phyloP scores from a whole-genome alignment of 53 echinoderm and acorn worm genomes.

The Echinometra lucunter region DNA sequence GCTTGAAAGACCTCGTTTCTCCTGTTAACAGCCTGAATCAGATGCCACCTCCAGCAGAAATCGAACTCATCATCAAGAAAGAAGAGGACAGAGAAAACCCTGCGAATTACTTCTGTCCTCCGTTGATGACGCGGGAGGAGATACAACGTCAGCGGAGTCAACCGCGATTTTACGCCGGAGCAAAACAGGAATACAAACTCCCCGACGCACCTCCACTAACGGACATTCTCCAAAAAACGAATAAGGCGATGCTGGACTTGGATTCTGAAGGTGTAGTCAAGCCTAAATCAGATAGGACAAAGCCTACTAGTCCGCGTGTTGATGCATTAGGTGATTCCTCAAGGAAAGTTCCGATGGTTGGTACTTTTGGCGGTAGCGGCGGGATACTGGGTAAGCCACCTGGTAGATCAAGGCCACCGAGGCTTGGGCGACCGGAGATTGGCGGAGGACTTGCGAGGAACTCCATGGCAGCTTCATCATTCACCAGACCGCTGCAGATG shows the following conservation, averaged over 20 bases:
- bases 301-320: neutral
- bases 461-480: conserved; percentile 18
- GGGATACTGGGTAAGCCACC: conserved; percentile 48
- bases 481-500: conserved; percentile 64
- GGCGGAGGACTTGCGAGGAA: conserved; percentile 54
- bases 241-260: conserved; percentile 50
- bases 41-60: conserved; percentile 73
- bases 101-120: conserved; percentile 92
- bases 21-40: conserved; percentile 27
- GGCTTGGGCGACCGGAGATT: conserved; percentile 45
- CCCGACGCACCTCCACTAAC: conserved; percentile 66
- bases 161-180: conserved; percentile 95
- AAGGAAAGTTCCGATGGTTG: neutral
- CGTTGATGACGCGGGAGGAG: conserved; percentile 84
- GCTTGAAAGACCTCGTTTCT: conserved; percentile 40
- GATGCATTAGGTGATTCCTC: neutral
- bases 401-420: conserved; percentile 24
- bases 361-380: conserved; percentile 28
- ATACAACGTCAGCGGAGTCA: conserved; percentile 79
- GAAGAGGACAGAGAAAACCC: conserved; percentile 83
- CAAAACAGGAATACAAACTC: conserved; percentile 73
- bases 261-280: conserved; percentile 20
- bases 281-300: neutral
- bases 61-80: conserved; percentile 78
- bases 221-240: conserved; percentile 61